Evolutionary conservation across 2,113 vertebrate genomes (phyloP).

Genomic region (Sander vitreus): DNA sequence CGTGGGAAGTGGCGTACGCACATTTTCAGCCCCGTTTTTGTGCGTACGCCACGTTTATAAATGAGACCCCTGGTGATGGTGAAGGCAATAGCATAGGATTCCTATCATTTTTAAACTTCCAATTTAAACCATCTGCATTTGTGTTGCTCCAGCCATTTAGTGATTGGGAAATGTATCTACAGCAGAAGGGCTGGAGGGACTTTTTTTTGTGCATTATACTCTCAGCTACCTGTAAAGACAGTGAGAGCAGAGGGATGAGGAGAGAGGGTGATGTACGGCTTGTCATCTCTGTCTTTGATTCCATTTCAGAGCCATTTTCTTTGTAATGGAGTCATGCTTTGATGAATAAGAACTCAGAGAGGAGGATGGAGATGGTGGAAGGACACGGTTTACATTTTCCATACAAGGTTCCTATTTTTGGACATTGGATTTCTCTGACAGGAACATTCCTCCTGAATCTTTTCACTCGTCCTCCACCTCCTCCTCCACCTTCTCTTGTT

Average conservation of each 20-base stretch:
- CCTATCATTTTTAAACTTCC: too few relatives aligned
- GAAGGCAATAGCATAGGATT: too few relatives aligned
- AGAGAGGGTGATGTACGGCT: background rate
- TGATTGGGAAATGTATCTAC: too few relatives aligned
- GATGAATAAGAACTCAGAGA: background rate
- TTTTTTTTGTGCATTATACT: background rate
- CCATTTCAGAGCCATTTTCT: background rate
- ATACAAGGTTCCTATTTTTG: constrained; percentile 37
- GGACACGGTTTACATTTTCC: background rate
- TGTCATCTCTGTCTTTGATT: background rate
- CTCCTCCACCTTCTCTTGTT: constrained; percentile 24
- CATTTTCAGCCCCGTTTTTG: too few relatives aligned
- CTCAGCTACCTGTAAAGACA: background rate
- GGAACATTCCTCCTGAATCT: constrained; percentile 27
- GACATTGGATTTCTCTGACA: constrained; percentile 22
- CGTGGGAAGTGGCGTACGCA: too few relatives aligned
- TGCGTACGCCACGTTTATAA: too few relatives aligned
- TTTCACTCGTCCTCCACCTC: constrained; percentile 17
- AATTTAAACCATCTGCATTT: too few relatives aligned
- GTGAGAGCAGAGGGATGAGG: background rate
- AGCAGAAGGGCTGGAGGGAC: too few relatives aligned
- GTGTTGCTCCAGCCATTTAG: too few relatives aligned
- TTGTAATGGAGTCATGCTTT: background rate
- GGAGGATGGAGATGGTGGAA: background rate
- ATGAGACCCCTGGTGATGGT: too few relatives aligned